Evolutionary conservation across 1,140 invertebrate species (phyloP), one percentile per base, ranked within the genome.

Genomic region (Zaprionus tsacasi): DNA sequence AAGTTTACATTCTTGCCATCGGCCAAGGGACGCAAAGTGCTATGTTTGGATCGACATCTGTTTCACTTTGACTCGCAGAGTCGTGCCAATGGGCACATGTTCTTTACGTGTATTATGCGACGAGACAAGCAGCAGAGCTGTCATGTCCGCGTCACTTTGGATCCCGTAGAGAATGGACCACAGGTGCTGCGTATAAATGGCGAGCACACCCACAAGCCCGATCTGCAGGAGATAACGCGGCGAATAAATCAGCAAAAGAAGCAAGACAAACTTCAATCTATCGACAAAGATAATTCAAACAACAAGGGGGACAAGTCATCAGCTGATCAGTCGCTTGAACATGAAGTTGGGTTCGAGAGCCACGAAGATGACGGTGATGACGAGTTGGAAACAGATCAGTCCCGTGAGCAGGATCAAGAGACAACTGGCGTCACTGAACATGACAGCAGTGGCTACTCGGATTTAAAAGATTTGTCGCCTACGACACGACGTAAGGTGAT

Each of bases 1-100:
- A 91, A 91, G 40, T 91, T 88, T 27, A 88, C 76, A 3, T 91
- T 91, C 69, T 61, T 92, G 30, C 91, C 91, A 0, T 92, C 91
- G 21, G 87, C 91, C 5, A 92, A 92, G 35, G 91, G 91, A 3
- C 82, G 88, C 5, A 82, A 79, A 45, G 87, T 92, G 3, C 57
- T 92, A 1, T 91, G 87, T 30, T 30, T 92, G 36, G 82, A 91
- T 45, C 76, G 66, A 3, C 65, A 81, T 55, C 69, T 92, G 5
- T 92, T 70, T 58, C 83, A 92, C 38, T 92, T 81, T 21, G 91
- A 92, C 57, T 82, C 91, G 0, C 81, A 85, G 33, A 81, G 79
- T 50, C 68, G 78, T 2, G 66, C 81, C 2, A 91, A 92, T 54
- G 79, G 77, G 0, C 79, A 88, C n/a, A 82, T 88, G 75, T 92